Percentiles rank a stretch among this genome's conserved stretches.
These are phyloP conservation scores for Folsomia manolachei DNA, from an alignment of 2,888 invertebrate genomes.

Conservation along the genomic window DNA sequence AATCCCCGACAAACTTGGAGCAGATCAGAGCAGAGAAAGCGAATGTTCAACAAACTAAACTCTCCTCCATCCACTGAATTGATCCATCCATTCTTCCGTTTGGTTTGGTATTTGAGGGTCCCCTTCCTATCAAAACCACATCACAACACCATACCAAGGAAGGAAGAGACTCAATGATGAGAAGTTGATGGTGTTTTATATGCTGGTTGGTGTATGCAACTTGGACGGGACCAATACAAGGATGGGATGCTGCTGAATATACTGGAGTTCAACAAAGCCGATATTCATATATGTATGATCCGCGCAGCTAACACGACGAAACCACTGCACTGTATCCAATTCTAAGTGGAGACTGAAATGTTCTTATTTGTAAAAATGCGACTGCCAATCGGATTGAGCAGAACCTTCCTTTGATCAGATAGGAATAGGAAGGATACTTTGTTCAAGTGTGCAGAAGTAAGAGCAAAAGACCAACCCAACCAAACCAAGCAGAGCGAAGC, in stretches of 20 bases:
- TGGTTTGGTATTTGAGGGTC: constrained; percentile 7
- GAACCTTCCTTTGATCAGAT: background rate
- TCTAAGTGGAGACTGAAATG: background rate
- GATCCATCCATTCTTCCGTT: constrained; percentile 31
- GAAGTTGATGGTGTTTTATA: background rate
- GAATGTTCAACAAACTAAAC: constrained; percentile 4
- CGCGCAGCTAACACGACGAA: background rate
- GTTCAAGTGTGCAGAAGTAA: constrained; percentile 23
- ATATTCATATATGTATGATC: too few relatives aligned
- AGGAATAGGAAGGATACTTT: too few relatives aligned
- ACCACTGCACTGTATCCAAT: background rate
- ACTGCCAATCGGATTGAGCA: background rate
- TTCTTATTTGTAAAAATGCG: background rate
- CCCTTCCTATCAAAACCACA: constrained; percentile 1
- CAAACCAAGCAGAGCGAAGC: too few relatives aligned
- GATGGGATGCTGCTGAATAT: background rate
- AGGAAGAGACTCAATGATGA: background rate
- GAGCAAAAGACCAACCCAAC: constrained; percentile 22
- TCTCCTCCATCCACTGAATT: constrained; percentile 26
- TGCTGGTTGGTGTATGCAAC: background rate
- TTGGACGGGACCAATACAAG: background rate
- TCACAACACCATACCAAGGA: background rate
- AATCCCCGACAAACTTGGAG: constrained; percentile 5
- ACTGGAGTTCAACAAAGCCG: too few relatives aligned
- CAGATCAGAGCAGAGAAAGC: background rate